A percentile compares a stretch with the other conserved stretches of the same genome.
Conservation (phyloP, 1,140 invertebrate species). For the Drosophila obscura region DNA sequence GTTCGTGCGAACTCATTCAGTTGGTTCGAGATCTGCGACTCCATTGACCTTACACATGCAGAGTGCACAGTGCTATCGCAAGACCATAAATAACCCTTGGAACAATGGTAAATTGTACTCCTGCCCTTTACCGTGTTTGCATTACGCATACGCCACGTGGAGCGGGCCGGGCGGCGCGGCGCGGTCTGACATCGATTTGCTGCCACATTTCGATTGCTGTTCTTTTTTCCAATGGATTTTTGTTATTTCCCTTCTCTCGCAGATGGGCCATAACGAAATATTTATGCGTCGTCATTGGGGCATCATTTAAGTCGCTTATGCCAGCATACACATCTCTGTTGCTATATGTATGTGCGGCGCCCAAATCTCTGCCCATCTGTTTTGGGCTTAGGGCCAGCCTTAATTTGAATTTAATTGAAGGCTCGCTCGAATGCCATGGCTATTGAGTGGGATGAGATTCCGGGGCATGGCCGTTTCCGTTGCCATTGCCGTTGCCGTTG, state of each 20-base stretch:
- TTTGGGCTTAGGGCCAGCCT: slow-evolving; percentile 64
- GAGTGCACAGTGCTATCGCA: slow-evolving; percentile 1
- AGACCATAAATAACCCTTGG: slow-evolving; percentile 48
- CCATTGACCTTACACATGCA: too few species aligned
- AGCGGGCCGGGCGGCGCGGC: background rate
- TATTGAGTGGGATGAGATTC: background rate
- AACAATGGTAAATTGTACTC: slow-evolving; percentile 58
- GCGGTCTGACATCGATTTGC: slow-evolving; percentile 60
- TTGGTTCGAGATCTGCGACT: slow-evolving; percentile 3
- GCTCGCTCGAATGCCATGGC: slow-evolving; percentile 13
- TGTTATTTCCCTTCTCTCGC: slow-evolving; percentile 3
- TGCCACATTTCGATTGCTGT: slow-evolving; percentile 55
- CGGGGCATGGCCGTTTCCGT: background rate
- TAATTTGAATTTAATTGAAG: slow-evolving; percentile 82
- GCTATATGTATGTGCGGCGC: background rate
- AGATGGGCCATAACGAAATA: slow-evolving; percentile 67
- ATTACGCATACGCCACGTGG: slow-evolving; percentile 68
- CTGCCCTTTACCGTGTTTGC: slow-evolving; percentile 36
- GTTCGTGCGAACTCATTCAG: background rate
- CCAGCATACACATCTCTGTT: slow-evolving; percentile 1
- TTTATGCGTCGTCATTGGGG: slow-evolving; percentile 78
- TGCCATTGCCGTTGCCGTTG: too few species aligned
- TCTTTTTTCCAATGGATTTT: slow-evolving; percentile 5
- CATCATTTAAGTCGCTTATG: slow-evolving; percentile 73
- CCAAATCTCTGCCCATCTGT: slow-evolving; percentile 68